Conservation (phyloP, 2,113 vertebrate genomes). For the Orycteropus afer region DNA sequence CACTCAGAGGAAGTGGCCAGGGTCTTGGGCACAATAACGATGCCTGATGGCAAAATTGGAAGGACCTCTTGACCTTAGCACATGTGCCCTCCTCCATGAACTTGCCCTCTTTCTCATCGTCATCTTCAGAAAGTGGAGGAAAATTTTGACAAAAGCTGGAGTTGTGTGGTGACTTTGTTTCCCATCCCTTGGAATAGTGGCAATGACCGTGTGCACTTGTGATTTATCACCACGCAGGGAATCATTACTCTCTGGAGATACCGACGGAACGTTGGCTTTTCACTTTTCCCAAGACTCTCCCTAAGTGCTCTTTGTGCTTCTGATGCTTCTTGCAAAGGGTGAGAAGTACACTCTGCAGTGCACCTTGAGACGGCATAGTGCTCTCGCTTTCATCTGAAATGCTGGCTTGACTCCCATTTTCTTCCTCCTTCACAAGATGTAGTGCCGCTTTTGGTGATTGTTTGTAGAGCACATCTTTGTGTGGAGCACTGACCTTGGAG, state of each 20-base stretch:
- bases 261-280: background rate
- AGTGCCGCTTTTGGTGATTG: background rate
- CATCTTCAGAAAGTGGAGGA: background rate
- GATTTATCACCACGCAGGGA: too few species aligned
- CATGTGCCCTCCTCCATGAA: background rate
- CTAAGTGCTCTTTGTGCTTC: background rate
- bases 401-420: background rate
- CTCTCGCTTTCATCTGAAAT: background rate
- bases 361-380: background rate
- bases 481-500: background rate
- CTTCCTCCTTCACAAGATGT: background rate
- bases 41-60: background rate
- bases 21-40: background rate
- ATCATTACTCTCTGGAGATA: too few species aligned
- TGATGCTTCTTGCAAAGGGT: background rate
- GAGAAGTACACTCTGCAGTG: background rate
- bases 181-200: fast-evolving
- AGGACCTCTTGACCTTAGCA: background rate
- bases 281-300: background rate
- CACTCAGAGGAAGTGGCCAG: background rate
- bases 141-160: background rate
- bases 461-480: background rate
- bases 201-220: too few species aligned
- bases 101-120: background rate
- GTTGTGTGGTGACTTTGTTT: background rate